Percentiles rank a stretch among this genome's conserved stretches.
Evolutionary conservation across 2,113 vertebrate genomes (phyloP).

Genomic region (Trochalopteron elliotii): DNA sequence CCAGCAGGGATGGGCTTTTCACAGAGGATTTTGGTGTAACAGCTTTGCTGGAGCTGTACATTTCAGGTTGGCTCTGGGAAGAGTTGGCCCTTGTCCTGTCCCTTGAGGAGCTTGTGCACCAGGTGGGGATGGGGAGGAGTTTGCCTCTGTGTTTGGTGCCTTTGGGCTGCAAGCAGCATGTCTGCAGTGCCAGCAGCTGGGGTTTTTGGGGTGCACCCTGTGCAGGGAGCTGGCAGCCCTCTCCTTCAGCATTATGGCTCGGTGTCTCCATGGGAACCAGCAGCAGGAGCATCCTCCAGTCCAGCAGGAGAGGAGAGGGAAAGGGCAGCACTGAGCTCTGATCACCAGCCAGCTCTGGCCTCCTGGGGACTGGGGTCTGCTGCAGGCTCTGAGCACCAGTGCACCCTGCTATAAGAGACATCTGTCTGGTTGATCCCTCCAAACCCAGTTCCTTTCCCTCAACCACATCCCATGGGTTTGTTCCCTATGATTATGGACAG

Average conservation of each 20-base stretch:
- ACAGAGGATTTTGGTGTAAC: background rate
- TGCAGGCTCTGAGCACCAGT: background rate
- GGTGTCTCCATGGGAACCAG: slow-evolving; percentile 75
- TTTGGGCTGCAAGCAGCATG: background rate
- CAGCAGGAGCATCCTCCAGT: slow-evolving; percentile 4
- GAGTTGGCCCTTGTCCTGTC: background rate
- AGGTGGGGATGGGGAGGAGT: background rate
- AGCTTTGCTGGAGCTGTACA: accelerated
- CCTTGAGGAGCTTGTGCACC: accelerated
- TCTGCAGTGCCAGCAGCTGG: background rate
- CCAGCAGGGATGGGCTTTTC: background rate
- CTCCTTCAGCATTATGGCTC: background rate
- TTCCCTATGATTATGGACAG: accelerated
- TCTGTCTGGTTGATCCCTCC: background rate
- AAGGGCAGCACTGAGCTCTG: background rate
- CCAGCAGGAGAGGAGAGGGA: background rate
- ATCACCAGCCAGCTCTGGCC: background rate
- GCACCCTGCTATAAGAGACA: background rate
- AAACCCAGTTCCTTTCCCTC: background rate
- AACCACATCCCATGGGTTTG: background rate
- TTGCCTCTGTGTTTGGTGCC: accelerated
- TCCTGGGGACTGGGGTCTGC: background rate
- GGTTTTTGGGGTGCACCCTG: background rate
- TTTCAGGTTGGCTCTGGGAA: background rate
- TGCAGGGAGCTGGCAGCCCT: background rate